A percentile compares a stretch with the other conserved stretches of the same genome.
Evolutionary conservation across 2,888 invertebrate genomes (phyloP).

Genomic region (Macroteleia sp.): DNA sequence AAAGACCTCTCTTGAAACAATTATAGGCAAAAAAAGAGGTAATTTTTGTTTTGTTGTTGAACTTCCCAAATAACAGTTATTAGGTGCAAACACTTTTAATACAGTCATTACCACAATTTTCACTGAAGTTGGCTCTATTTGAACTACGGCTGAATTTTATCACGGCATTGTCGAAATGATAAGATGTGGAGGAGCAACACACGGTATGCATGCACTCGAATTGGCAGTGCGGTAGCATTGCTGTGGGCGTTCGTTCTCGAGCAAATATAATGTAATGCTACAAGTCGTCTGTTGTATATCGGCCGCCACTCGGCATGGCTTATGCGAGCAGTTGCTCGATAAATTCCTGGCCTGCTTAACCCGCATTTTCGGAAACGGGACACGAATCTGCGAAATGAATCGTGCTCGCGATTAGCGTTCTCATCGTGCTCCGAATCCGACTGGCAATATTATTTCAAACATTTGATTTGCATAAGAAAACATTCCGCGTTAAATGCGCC

Average conservation of each 20-base stretch:
- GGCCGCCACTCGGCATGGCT: constrained; percentile 14
- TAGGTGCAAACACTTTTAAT: no score
- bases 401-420: constrained; percentile 48
- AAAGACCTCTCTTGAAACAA: no score
- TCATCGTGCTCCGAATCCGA: constrained; percentile 21
- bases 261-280: constrained; percentile 48
- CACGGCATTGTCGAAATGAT: constrained; percentile 26
- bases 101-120: constrained; percentile 6
- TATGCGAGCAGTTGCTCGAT: constrained; percentile 26
- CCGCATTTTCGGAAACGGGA: constrained; percentile 41
- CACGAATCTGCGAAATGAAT: constrained; percentile 42
- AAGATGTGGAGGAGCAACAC: constrained; percentile 41
- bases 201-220: constrained; percentile 14
- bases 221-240: no score
- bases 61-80: no score
- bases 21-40: no score
- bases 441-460: constrained; percentile 40
- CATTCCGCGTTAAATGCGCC: constrained; percentile 14
- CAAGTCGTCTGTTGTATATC: constrained; percentile 21
- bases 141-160: constrained; percentile 20
- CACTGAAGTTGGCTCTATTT: neutral
- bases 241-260: constrained; percentile 14
- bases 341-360: constrained; percentile 42
- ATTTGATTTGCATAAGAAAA: constrained; percentile 46
- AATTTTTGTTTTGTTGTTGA: no score